phyloP scores from a whole-genome alignment of 2,797 vertebrate genomes.

The Sus cebifrons region DNA sequence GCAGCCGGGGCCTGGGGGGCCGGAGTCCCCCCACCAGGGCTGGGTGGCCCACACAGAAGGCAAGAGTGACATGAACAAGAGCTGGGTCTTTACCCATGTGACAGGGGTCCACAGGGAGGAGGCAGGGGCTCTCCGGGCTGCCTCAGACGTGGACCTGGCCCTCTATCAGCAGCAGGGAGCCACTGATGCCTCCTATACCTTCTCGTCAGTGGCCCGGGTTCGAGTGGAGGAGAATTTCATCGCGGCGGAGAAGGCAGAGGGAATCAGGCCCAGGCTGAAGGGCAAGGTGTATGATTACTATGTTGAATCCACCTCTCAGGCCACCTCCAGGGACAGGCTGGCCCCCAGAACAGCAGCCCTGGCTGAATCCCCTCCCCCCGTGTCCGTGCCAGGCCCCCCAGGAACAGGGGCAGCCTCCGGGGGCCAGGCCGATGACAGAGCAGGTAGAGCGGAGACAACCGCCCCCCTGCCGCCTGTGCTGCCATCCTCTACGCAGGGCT shows the following conservation, averaged over 20 bases:
- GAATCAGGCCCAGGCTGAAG: slow-evolving; percentile 56
- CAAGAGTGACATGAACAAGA: not conserved
- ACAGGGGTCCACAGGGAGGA: not conserved
- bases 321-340: slow-evolving; percentile 82
- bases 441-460: fast-evolving
- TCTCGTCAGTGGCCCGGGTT: slow-evolving; percentile 93
- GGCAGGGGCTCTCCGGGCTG: slow-evolving; percentile 89
- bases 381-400: not conserved
- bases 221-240: slow-evolving; percentile 92
- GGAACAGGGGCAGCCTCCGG: not conserved
- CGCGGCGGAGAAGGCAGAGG: fast-evolving
- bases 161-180: slow-evolving; percentile 87
- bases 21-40: not conserved
- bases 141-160: slow-evolving; percentile 91
- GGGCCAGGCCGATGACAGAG: fast-evolving
- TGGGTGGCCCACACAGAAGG: not conserved
- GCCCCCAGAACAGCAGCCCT: not conserved
- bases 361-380: not conserved
- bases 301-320: slow-evolving; percentile 92
- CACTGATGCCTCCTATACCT: slow-evolving; percentile 91
- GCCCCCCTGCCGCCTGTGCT: fast-evolving
- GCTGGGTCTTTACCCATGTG: not conserved
- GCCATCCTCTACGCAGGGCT: fast-evolving
- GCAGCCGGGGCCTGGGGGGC: not conserved
- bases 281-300: slow-evolving; percentile 96